Conservation (phyloP, 2,797 vertebrate genomes). For the Vultur gryphus region DNA sequence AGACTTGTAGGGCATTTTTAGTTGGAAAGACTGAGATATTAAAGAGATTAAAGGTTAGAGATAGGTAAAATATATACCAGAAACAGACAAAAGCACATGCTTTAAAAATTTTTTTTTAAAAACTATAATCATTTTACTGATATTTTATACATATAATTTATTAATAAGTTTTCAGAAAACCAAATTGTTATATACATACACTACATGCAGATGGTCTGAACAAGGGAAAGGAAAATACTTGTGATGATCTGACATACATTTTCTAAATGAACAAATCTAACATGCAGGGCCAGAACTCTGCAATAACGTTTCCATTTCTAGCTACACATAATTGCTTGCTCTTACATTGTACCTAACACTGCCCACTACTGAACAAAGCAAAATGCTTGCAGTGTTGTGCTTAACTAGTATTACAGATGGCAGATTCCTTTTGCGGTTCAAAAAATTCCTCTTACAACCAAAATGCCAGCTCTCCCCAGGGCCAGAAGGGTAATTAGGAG, state of each 20-base stretch:
- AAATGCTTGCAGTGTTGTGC: background rate
- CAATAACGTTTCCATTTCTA: background rate
- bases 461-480: background rate
- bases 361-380: background rate
- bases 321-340: background rate
- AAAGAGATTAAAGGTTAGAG: background rate
- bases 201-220: background rate
- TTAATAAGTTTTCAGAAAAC: background rate
- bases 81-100: background rate
- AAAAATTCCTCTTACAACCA: background rate
- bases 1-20: background rate
- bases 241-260: rapidly evolving
- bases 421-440: background rate
- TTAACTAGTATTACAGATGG: background rate
- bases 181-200: rapidly evolving
- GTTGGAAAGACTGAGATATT: background rate
- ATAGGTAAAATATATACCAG: background rate
- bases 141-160: background rate
- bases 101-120: background rate
- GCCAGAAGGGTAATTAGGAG: background rate
- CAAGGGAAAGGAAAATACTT: background rate
- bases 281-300: background rate
- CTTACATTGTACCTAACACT: background rate
- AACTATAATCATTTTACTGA: rapidly evolving
- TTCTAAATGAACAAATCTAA: background rate